Evolutionary conservation across 2,113 vertebrate genomes (phyloP), one percentile per base, ranked within the genome.

Genomic region (Rana temporaria): DNA sequence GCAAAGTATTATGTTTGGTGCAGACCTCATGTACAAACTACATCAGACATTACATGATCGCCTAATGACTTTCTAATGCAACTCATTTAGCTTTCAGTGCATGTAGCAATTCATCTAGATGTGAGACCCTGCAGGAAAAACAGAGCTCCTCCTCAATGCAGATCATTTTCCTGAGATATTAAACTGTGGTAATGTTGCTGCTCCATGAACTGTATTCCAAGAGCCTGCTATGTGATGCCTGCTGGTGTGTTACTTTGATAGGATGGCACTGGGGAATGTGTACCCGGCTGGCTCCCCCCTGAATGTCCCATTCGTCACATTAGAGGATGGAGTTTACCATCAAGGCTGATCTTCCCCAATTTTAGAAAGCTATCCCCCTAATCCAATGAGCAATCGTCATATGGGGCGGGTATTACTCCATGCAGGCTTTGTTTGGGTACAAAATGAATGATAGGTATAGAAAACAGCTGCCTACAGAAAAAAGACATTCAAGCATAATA

Each of bases 61-160:
- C 34, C 22, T 32, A 64, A 76, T 62, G 60, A 53, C 60, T 48
- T 62, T 64, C 16, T 64, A 64, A 65, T 65, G 22, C 42, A 19
- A 18, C 42, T 65, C 42, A 53, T 78, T 60, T 42, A 62, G 72
- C 32, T 75, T 62, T 32, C 72, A 60, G 15, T 59, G 26, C 32
- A 17, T 20, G 56, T 32, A 14, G 19, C 55, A 3, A 79, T 48
- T 79, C 30, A 79, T 59, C 55, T 14, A 7, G 6, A 57, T 53
- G 19, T 11, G 32, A 60, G 57, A 71, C 48, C 34, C 67, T 80
- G 78, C 67, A 52, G 32, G 20, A 60, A 56, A 62, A 60, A 56
- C 56, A 32, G 34, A 63, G 67, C 78, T 80, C 78, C 78, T 80
- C 78, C 78, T 80, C 67, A 80, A 52, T 80, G 78, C 78, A 80